Evolutionary conservation across 2,797 vertebrate genomes (phyloP).

Genomic region (Eutrigla gurnardus): DNA sequence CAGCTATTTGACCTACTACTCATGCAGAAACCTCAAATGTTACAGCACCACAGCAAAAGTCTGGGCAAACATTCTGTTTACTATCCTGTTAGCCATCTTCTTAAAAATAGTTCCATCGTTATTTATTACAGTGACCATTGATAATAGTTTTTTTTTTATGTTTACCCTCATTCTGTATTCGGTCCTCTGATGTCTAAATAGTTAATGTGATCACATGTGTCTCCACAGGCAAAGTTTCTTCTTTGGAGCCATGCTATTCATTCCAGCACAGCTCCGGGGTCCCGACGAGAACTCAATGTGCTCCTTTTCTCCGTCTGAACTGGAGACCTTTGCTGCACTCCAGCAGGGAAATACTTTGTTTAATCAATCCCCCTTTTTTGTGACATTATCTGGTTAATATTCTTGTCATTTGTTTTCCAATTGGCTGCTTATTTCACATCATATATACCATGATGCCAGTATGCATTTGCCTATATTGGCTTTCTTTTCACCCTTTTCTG

Average conservation of each 20-base stretch:
- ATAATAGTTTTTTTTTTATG: not conserved
- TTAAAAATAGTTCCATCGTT: not conserved
- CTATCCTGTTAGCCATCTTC: not conserved
- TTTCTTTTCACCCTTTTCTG: not conserved
- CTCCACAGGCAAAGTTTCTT: not conserved
- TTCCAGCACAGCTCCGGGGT: constrained; percentile 5
- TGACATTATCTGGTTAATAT: not conserved
- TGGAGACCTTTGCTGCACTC: not conserved
- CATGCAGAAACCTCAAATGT: not conserved
- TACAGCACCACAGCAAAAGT: no score
- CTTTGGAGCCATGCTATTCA: not conserved
- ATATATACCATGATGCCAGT: not conserved
- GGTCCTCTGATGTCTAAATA: constrained; percentile 1
- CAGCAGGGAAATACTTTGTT: not conserved
- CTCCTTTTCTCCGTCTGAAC: not conserved
- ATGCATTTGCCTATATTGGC: not conserved
- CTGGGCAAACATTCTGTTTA: not conserved
- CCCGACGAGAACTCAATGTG: constrained; percentile 1
- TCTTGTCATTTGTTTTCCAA: not conserved
- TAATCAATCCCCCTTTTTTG: not conserved
- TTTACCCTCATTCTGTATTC: not conserved
- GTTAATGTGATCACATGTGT: constrained; percentile 8
- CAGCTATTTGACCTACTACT: not conserved
- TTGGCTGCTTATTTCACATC: not conserved
- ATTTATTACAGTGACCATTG: not conserved